These are phyloP conservation scores for Ctenodactylus gundi DNA, from an alignment of 2,113 vertebrate species.

Conservation along the genomic window DNA sequence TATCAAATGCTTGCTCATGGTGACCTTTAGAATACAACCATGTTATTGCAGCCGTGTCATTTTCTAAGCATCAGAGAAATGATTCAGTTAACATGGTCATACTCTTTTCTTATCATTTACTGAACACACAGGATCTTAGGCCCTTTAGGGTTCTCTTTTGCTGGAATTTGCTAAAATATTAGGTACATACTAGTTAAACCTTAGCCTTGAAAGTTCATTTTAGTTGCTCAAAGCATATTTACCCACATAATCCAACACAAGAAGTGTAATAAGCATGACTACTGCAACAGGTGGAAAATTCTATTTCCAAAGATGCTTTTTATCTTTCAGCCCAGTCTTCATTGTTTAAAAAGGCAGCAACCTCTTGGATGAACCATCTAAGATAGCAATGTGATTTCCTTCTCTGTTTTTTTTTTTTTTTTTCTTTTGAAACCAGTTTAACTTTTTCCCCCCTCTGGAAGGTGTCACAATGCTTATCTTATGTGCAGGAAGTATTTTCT, in stretches of 20 bases:
- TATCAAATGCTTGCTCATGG: constrained; percentile 75
- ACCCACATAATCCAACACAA: background rate
- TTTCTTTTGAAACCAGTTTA: constrained; percentile 33
- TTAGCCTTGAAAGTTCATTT: constrained; percentile 41
- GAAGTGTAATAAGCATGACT: constrained; percentile 25
- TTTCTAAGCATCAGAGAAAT: constrained; percentile 78
- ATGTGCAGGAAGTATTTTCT: background rate
- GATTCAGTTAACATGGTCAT: constrained; percentile 74
- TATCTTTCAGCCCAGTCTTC: background rate
- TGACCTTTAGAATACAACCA: constrained; percentile 82
- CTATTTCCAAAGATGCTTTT: constrained; percentile 16
- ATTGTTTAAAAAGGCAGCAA: constrained; percentile 27
- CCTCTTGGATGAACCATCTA: background rate
- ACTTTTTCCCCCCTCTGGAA: background rate
- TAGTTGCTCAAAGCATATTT: background rate
- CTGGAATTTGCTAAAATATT: constrained; percentile 54
- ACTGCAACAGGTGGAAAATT: background rate
- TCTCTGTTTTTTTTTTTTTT: constrained; percentile 45
- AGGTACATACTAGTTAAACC: constrained; percentile 48
- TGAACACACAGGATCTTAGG: constrained; percentile 60
- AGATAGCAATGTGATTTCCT: constrained; percentile 40
- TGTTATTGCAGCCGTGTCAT: constrained; percentile 71
- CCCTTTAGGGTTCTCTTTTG: constrained; percentile 44
- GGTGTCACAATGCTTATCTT: background rate
- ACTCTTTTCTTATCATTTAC: constrained; percentile 73